These are phyloP conservation scores for Anas platyrhynchos DNA, from an alignment of 2,113 vertebrate genomes.

Conservation along the genomic window DNA sequence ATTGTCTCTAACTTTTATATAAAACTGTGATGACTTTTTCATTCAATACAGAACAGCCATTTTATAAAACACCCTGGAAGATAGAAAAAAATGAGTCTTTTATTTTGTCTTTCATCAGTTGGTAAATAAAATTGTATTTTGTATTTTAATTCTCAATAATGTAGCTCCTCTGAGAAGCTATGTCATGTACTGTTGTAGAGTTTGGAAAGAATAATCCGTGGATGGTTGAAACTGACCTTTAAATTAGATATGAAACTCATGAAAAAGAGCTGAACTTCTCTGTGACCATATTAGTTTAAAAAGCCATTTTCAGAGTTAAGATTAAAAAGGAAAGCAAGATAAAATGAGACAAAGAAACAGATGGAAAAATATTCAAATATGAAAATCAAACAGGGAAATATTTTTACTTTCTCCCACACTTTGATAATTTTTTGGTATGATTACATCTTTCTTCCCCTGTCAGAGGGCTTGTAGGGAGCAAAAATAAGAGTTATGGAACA, in stretches of 20 bases:
- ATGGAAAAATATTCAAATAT: background rate
- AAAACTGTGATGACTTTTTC: background rate
- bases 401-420: background rate
- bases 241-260: background rate
- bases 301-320: background rate
- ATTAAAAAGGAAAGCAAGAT: background rate
- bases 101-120: background rate
- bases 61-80: background rate
- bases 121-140: background rate
- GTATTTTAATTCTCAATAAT: background rate
- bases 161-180: background rate
- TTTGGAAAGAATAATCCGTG: background rate
- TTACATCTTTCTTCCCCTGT: background rate
- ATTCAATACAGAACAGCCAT: background rate
- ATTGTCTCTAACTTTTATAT: background rate
- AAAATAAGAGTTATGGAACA: background rate
- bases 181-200: background rate
- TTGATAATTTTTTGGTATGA: background rate
- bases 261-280: background rate
- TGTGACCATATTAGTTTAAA: background rate
- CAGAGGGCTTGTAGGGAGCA: background rate
- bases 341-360: background rate
- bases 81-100: background rate
- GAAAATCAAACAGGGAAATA: background rate
- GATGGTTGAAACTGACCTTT: background rate